Base-by-base conservation (phyloP, 2,797 vertebrate species). In the Echiichthys vipera region DNA sequence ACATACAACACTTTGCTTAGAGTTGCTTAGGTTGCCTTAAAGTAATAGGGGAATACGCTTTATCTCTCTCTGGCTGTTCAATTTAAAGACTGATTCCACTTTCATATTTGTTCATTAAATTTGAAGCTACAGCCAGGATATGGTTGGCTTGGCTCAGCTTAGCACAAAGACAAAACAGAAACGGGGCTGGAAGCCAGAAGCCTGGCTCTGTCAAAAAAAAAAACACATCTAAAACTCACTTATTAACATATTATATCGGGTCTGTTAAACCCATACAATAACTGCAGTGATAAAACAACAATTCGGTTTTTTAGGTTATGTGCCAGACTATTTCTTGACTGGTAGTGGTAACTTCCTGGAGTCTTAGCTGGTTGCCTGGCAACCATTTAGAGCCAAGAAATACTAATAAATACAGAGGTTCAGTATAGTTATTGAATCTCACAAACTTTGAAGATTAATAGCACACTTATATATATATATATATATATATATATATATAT, bases 1-100 rank as follows among this genome's bases (percentile, higher is more conserved):
- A 50, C n/a, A n/a, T 30, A 37, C 17, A 67, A 58, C 34, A 39
- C 20, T 50, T 64, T 53, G 29, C 34, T 30, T 61, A 22, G 11
- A 27, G 43, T 53, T 34, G 12, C 36, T 47, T 47, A 50, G 27
- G 12, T 27, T 34, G 12, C 15, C 50, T 50, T 32, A 2, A 47
- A 70, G 37, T 11, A 34, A 34, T 24, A 55, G 5, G 43, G 20
- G 3, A 17, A 65, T 6, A 66, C n/a, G n/a, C n/a, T 24, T 51
- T 29, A 5, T 53, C 5, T 0, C 9, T 22, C 5, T 29, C 18
- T 39, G 40, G 18, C 13, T 46, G n/a, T 49, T 22, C 25, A 10
- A 55, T 25, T 10, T 47, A 5, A 40, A 9, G n/a, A 4, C 0
- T 49, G 20, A 40, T 57, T 34, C 3, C 30, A 5, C 4, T 36